These are phyloP conservation scores for Lycaon pictus DNA, from an alignment of 2,113 vertebrate species.

Conservation along the genomic window DNA sequence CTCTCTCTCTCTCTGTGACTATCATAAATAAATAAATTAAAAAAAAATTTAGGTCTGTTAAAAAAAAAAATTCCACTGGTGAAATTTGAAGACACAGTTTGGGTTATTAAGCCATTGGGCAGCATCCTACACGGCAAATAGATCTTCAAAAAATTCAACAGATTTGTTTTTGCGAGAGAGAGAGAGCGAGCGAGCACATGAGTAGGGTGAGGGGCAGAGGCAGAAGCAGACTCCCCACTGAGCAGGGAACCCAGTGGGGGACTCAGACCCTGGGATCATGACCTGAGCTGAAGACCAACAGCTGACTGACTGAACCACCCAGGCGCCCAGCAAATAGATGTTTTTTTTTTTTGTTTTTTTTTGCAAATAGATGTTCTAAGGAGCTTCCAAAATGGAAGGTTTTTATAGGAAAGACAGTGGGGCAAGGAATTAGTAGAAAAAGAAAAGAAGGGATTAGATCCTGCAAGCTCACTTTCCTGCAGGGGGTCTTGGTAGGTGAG, in stretches of 20 bases:
- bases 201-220: too few relatives aligned
- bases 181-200: too few relatives aligned
- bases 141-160: neutral
- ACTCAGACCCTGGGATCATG: too few relatives aligned
- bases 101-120: neutral
- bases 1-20: too few relatives aligned
- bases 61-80: neutral
- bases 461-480: neutral
- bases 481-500: neutral
- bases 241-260: too few relatives aligned
- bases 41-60: neutral
- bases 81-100: neutral
- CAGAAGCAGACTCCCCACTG: too few relatives aligned
- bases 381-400: neutral
- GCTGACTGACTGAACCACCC: too few relatives aligned
- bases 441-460: neutral
- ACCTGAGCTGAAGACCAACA: too few relatives aligned
- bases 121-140: neutral
- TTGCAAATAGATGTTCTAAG: neutral
- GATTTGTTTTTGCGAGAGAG: too few relatives aligned
- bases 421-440: neutral
- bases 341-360: too few relatives aligned
- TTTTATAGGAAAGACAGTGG: neutral
- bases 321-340: too few relatives aligned
- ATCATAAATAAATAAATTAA: too few relatives aligned